Evolutionary conservation across 2,888 invertebrate genomes (phyloP), one percentile per base, ranked within the genome.

Genomic region (Apoda limacodes): DNA sequence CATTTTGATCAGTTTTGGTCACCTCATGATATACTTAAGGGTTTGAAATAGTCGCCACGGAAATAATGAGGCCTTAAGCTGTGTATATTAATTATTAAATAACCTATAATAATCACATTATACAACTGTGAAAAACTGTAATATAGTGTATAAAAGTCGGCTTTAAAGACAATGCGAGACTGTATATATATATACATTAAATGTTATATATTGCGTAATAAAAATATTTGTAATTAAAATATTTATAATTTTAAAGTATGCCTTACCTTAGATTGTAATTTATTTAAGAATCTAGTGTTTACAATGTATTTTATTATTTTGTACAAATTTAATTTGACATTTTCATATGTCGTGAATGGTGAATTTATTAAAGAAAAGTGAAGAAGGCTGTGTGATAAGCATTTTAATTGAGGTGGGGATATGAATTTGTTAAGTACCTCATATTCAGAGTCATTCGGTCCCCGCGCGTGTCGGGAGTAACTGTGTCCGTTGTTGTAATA

Each of bases 111-210:
- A n/a, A n/a, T n/a, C n/a, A n/a, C n/a, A n/a, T n/a, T n/a, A n/a
- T n/a, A n/a, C n/a, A n/a, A n/a, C n/a, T n/a, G n/a, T n/a, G n/a
- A n/a, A n/a, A n/a, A n/a, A n/a, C n/a, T n/a, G n/a, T n/a, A n/a
- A n/a, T n/a, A n/a, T n/a, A n/a, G n/a, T n/a, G n/a, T 51, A 38
- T 50, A 60, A 51, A 61, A 59, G 55, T 69, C 65, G 60, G 65
- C 65, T 74, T 67, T 72, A 74, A n/a, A 75, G 64, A 62, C 63
- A 66, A 59, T 54, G 65, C 68, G 71, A 75, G 76, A 75, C 76
- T 76, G 75, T 76, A 69, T 64, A 74, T 67, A 72, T 61, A 64
- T 48, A 74, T 67, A 72, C 60, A 64, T 48, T 55, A 48, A 45
- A 35, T 37, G 41, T 49, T 57, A 55, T 52, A 57, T 65, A 61